Base-by-base conservation (phyloP, 2,113 vertebrate species). In the Engraulis encrasicolus region DNA sequence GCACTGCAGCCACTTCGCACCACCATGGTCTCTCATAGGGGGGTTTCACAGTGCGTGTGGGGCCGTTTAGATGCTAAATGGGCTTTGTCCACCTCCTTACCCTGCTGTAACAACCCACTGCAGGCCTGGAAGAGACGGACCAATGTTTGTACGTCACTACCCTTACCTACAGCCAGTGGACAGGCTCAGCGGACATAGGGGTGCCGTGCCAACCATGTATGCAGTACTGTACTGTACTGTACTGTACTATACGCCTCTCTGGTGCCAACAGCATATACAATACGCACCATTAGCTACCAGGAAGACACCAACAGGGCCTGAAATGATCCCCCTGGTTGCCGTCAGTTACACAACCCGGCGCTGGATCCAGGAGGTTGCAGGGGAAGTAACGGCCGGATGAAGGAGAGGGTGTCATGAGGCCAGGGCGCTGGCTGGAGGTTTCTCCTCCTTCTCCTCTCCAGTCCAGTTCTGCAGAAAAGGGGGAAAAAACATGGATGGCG, bases 1-100 rank as follows among this genome's bases (percentile, higher is more conserved):
- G n/a, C n/a, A n/a, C n/a, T n/a, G n/a, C n/a, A 34, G 11, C 23
- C 12, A 23, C 27, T 74, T 74, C 66, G 34, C 14, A 36, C 27
- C 66, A 74, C 23, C 31, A 31, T 15, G 14, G 2, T 36, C 66
- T 3, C 66, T 15, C 23, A 23, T 27, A n/a, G 11, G 66, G 17
- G 66, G 66, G 66, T 14, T 27, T 34, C 27, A 74, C 66, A 74
- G 66, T 15, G 66, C 66, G 27, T 31, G 66, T 15, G 66, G 66
- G 66, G 66, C 27, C 15, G 66, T 74, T 74, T 74, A 74, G 66
- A 74, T 74, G 66, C 66, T 74, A 74, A 74, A 74, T 74, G 66
- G 66, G 66, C 66, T 31, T 31, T 31, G 23, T 74, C 66, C 66
- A 14, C n/a, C 58, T 1, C 58, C 23, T 6, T 23, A 23, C 58